Conservation (phyloP, 2,888 invertebrate species). For the Caenorhabditis virilis region DNA sequence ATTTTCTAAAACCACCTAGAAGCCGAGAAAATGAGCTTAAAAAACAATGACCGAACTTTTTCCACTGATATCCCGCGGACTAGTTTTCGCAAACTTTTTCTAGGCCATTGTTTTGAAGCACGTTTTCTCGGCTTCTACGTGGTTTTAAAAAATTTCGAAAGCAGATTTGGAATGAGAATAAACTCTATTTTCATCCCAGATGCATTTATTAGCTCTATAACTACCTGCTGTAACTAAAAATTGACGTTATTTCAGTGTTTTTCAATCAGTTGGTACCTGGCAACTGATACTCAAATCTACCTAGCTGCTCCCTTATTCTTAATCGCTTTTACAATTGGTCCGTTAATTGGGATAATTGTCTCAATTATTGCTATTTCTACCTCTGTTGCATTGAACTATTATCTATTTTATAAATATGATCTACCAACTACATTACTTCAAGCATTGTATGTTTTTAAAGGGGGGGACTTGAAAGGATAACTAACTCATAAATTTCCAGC, state of each 20-base stretch:
- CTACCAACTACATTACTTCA: constrained; percentile 25
- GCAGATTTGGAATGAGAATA: no score
- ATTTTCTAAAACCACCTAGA: no score
- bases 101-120: no score
- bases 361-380: neutral
- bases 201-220: no score
- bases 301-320: constrained; percentile 36
- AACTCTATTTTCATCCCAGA: no score
- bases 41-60: no score
- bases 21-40: no score
- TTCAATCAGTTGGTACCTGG: constrained; percentile 39
- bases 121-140: no score
- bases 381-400: constrained; percentile 16
- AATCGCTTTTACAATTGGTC: constrained; percentile 25
- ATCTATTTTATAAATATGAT: constrained; percentile 14
- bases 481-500: constrained; percentile 6
- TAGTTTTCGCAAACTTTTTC: no score
- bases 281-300: constrained; percentile 39
- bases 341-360: constrained; percentile 14
- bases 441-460: constrained; percentile 16
- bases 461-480: neutral
- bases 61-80: no score
- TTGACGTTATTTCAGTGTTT: constrained; percentile 46
- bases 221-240: no score
- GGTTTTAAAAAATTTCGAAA: no score